These are phyloP conservation scores for Narcine bancroftii DNA, from an alignment of 2,113 vertebrate genomes.

Conservation along the genomic window DNA sequence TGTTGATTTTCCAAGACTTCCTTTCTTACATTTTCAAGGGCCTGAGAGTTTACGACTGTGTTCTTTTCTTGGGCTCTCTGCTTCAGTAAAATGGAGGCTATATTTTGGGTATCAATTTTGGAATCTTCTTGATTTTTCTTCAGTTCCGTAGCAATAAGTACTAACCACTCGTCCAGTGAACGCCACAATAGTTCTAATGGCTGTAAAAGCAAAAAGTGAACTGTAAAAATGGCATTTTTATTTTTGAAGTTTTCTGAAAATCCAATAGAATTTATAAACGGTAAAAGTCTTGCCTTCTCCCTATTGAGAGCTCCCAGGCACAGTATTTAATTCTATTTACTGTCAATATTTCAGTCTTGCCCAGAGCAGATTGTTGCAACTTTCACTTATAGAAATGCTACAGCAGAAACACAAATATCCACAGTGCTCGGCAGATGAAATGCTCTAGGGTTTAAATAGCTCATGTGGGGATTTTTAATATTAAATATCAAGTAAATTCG, in stretches of 20 bases:
- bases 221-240: not conserved
- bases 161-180: slow-evolving; percentile 93
- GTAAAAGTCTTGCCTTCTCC: too few relatives aligned
- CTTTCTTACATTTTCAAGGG: slow-evolving; percentile 48
- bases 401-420: not conserved
- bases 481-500: not conserved
- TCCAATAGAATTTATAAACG: not conserved
- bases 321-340: not conserved
- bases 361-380: not conserved
- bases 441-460: not conserved
- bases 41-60: slow-evolving; percentile 52
- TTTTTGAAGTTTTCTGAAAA: not conserved
- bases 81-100: slow-evolving; percentile 76
- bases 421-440: not conserved
- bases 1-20: slow-evolving; percentile 49
- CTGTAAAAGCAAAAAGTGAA: slow-evolving; percentile 54
- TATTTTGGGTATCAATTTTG: slow-evolving; percentile 53
- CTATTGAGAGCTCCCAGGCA: too few relatives aligned
- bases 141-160: slow-evolving; percentile 89
- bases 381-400: not conserved
- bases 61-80: slow-evolving; percentile 61
- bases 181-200: slow-evolving; percentile 94
- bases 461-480: not conserved
- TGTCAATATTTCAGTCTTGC: not conserved
- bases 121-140: slow-evolving; percentile 72